Evolutionary conservation across 2,797 vertebrate genomes (phyloP).

Genomic region (Miichthys miiuy): DNA sequence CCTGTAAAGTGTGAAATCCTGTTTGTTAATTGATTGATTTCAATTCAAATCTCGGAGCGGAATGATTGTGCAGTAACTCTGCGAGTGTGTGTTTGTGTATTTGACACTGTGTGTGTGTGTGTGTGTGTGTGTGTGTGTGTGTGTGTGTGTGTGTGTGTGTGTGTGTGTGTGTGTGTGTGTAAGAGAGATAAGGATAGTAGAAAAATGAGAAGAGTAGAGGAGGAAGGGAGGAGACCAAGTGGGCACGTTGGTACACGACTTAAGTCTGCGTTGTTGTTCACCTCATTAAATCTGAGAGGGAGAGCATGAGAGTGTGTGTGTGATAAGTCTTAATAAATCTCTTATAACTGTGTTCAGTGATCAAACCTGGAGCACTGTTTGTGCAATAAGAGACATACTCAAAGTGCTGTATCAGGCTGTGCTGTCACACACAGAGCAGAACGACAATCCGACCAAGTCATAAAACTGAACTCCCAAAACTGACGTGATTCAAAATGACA

Average conservation of each 20-base stretch:
- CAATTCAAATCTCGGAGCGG: conserved; percentile 62
- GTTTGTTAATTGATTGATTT: conserved; percentile 76
- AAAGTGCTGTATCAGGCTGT: conserved; percentile 49
- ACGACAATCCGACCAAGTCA: conserved; percentile 59
- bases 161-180: conserved; percentile 35
- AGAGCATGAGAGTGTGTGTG: conserved; percentile 25
- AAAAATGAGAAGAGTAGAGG: conserved; percentile 31
- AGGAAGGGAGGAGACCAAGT: conserved; percentile 12
- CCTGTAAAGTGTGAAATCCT: conserved; percentile 75
- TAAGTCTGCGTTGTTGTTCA: conserved; percentile 51
- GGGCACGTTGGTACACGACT: conserved; percentile 32
- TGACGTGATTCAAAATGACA: conserved; percentile 75
- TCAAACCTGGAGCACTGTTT: conserved; percentile 66
- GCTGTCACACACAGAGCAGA: conserved; percentile 70
- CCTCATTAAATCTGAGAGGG: conserved; percentile 55
- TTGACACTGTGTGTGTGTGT: conserved; percentile 23
- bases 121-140: conserved; percentile 33
- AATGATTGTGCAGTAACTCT: conserved; percentile 55
- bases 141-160: conserved; percentile 28
- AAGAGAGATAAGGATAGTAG: conserved; percentile 29
- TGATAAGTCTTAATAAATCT: conserved; percentile 55
- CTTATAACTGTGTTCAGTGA: conserved; percentile 39
- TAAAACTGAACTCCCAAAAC: conserved; percentile 64
- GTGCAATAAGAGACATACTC: conserved; percentile 43
- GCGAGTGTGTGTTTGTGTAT: conserved; percentile 15